Evolutionary conservation across 2,797 vertebrate species (phyloP).

Genomic region (Tragelaphus eurycerus): DNA sequence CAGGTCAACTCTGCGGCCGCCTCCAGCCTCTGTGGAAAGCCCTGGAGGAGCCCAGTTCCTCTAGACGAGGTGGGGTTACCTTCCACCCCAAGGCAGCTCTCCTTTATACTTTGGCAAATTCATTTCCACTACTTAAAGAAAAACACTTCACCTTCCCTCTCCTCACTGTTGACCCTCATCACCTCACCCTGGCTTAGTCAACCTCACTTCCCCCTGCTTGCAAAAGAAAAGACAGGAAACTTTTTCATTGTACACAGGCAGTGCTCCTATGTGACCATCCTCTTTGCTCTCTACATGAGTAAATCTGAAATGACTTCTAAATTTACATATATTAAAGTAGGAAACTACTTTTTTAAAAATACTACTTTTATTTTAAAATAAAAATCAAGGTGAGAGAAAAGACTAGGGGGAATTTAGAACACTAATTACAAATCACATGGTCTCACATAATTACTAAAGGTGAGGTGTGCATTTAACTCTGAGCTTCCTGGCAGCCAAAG

Average conservation of each 20-base stretch:
- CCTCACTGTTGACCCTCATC: too few species aligned
- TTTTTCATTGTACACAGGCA: not conserved
- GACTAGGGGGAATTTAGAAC: not conserved
- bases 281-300: not conserved
- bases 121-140: not conserved
- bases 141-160: not conserved
- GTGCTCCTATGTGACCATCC: not conserved
- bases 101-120: not conserved
- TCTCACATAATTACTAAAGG: not conserved
- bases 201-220: not conserved
- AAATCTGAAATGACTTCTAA: not conserved
- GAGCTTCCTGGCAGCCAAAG: slow-evolving; percentile 36
- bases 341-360: not conserved
- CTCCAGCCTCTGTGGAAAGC: not conserved
- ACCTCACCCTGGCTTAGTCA: not conserved
- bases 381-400: slow-evolving; percentile 29
- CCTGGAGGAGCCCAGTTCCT: not conserved
- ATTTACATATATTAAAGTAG: not conserved
- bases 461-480: not conserved
- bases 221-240: not conserved
- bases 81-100: not conserved
- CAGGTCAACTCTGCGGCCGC: not conserved
- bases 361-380: not conserved
- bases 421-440: not conserved
- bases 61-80: not conserved